A percentile compares a stretch with the other conserved stretches of the same genome.
Conservation (phyloP, 2,888 invertebrate genomes). For the Noctua janthina region DNA sequence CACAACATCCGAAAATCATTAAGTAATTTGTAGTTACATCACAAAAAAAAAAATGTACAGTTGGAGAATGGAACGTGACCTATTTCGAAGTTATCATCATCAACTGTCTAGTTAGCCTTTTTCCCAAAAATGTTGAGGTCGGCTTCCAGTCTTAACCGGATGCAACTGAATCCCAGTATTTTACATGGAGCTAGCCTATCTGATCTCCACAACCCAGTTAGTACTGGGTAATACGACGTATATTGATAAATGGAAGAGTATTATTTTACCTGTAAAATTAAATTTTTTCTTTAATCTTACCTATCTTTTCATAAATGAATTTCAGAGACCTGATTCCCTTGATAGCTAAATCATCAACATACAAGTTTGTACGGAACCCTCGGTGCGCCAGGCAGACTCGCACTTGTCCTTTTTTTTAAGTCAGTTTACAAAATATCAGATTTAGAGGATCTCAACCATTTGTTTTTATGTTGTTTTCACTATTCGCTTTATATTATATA, state of each 20-base stretch:
- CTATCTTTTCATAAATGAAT: background rate
- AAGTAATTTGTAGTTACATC: too few species aligned
- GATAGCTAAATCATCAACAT: background rate
- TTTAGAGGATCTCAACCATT: background rate
- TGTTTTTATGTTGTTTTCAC: background rate
- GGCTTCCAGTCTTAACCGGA: background rate
- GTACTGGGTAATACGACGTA: too few species aligned
- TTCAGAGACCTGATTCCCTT: background rate
- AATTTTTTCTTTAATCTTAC: background rate
- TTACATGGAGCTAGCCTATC: too few species aligned
- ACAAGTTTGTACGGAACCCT: background rate
- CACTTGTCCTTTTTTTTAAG: background rate
- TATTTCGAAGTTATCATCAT: too few species aligned
- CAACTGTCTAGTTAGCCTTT: too few species aligned
- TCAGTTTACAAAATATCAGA: background rate
- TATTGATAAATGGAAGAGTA: background rate
- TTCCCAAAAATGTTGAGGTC: background rate
- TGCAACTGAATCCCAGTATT: background rate
- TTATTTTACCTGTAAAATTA: background rate
- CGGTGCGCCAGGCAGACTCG: background rate
- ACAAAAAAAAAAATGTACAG: too few species aligned
- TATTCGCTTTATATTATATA: too few species aligned
- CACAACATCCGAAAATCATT: too few species aligned
- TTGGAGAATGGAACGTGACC: too few species aligned
- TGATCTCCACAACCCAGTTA: too few species aligned